Conservation (phyloP, 2,888 invertebrate species). For the Tetragnatha montana region DNA sequence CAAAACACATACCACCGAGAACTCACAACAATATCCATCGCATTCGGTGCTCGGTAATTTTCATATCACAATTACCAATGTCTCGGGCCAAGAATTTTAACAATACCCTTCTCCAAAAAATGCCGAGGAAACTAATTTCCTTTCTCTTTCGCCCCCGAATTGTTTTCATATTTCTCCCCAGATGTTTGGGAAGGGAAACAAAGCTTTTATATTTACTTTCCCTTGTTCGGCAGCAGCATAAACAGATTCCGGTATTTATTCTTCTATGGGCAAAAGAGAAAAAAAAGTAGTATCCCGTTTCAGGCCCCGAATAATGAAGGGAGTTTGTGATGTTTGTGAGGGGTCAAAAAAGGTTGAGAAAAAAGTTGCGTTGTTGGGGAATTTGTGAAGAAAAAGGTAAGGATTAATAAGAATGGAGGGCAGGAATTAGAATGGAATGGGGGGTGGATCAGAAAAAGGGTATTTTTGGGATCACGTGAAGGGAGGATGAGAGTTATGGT, state of each 20-base stretch:
- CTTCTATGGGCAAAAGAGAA: neutral
- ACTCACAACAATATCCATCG: neutral
- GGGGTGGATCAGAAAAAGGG: slow-evolving; percentile 30
- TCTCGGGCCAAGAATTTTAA: neutral
- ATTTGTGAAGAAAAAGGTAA: slow-evolving; percentile 3
- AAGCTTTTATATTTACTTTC: slow-evolving; percentile 12
- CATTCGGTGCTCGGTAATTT: neutral
- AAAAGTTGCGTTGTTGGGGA: neutral
- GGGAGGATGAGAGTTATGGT: slow-evolving; percentile 3
- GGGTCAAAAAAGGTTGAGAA: neutral
- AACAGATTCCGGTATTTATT: slow-evolving; percentile 40
- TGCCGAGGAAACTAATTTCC: neutral
- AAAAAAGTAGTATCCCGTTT: neutral
- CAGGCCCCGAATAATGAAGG: slow-evolving; percentile 1
- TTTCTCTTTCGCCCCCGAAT: neutral
- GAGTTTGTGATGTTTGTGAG: slow-evolving; percentile 36
- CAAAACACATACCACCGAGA: neutral
- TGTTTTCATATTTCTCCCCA: slow-evolving; percentile 23
- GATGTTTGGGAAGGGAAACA: slow-evolving; percentile 38
- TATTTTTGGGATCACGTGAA: neutral
- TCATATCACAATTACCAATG: neutral
- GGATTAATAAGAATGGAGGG: slow-evolving; percentile 22
- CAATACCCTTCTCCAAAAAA: neutral
- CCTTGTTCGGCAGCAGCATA: slow-evolving; percentile 13
- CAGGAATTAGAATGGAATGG: neutral